phyloP scores from a whole-genome alignment of 2,113 vertebrate genomes.

The Corvus moneduloides region DNA sequence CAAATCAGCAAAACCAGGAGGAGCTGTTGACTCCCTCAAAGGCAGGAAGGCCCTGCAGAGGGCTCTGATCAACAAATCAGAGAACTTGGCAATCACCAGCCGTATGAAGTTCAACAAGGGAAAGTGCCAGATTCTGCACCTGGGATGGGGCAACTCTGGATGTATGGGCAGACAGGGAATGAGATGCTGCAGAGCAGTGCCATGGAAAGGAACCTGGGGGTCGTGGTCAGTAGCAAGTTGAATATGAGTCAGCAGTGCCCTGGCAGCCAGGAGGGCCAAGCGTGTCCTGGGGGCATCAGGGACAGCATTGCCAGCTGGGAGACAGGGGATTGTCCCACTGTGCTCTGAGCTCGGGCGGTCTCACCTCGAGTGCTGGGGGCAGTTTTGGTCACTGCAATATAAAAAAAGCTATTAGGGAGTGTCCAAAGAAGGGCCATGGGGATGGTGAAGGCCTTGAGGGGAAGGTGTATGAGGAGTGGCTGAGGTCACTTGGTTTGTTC shows the following conservation, averaged over 20 bases:
- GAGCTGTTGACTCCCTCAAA: rapidly evolving
- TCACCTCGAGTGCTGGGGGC: rapidly evolving
- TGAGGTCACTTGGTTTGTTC: background rate
- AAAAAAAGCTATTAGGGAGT: background rate
- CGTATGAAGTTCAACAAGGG: background rate
- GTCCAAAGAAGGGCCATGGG: background rate
- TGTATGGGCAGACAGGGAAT: background rate
- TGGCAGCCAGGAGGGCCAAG: background rate
- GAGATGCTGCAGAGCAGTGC: rapidly evolving
- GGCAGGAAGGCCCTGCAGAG: background rate
- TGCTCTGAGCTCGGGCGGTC: background rate
- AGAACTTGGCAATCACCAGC: background rate
- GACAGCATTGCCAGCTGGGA: rapidly evolving
- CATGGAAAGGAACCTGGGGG: rapidly evolving
- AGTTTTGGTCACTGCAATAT: background rate
- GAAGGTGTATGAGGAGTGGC: background rate
- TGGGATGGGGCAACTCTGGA: rapidly evolving
- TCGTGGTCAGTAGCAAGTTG: background rate
- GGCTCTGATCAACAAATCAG: background rate
- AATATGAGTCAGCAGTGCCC: background rate
- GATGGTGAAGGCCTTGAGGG: background rate
- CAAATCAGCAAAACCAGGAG: background rate
- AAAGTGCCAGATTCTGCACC: background rate
- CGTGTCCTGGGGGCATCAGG: rapidly evolving
- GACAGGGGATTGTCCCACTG: background rate